Base-by-base conservation (phyloP, 2,888 invertebrate genomes). In the Adela reaumurella region DNA sequence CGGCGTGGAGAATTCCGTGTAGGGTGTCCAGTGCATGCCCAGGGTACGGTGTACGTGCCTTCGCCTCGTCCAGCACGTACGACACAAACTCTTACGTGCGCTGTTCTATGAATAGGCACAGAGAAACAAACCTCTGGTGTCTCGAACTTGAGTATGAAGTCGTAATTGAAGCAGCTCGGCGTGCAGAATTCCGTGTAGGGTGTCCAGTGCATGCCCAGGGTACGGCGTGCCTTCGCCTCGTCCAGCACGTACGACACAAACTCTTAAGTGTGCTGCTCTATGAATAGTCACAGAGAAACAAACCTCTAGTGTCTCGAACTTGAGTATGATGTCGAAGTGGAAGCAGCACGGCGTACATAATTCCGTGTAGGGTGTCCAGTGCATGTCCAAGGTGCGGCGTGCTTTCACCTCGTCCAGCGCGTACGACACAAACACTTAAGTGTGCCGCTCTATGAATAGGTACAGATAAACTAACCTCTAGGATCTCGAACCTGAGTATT, bases 301-400 rank as follows among this genome's bases (percentile, higher is more conserved):
- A 65, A 88, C 89, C 59, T 90, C 87, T 46, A 92, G 74, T 14
- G 91, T 91, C 68, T 92, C 92, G 58, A 90, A 92, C 73, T 92
- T 92, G 50, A 89, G 83, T 57, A 92, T 88, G 47, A 91, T 81
- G 63, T 90, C 88, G 60, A 92, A 90, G 62, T 88, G 83, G 58
- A 91, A 89, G 73, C 90, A 86, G 69, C 92, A 92, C 1, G 92
- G 92, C 28, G 92, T 92, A 64, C 92, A 93, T 66, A 92, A 92
- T 60, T 85, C 85, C 0, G 87, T 86, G 57, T 90, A 86, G 0
- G 92, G 90, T n/a, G 90, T 88, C 87, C 92, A 92, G 64, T 92
- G 92, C 90, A 92, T 92, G 64, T 93, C 92, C 55, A 91, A 74
- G 3, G 82, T 73, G 46, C 84, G 77, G 28, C 84, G 84, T 5